phyloP scores from a whole-genome alignment of 2,113 vertebrate genomes.

The Tylochromis polylepis region DNA sequence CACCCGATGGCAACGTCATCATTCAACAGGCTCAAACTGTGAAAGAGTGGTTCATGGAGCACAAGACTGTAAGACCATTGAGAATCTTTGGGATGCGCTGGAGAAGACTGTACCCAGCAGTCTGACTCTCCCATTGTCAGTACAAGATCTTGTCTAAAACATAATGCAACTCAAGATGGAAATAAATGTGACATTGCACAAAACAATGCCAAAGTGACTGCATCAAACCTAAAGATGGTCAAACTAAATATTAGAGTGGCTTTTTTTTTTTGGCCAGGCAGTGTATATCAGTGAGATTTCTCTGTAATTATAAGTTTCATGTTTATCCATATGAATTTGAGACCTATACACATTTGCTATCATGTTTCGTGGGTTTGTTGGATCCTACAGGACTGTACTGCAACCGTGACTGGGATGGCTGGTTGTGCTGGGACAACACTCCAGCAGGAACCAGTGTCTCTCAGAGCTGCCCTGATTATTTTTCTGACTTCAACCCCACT shows the following conservation, averaged over 20 bases:
- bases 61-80: background rate
- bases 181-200: background rate
- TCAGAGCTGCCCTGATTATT: slow-evolving; percentile 48
- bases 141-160: background rate
- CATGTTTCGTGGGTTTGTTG: background rate
- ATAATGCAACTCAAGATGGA: background rate
- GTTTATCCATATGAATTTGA: background rate
- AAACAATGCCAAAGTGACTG: background rate
- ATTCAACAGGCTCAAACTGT: background rate
- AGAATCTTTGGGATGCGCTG: background rate
- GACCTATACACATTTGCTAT: background rate
- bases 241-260: background rate
- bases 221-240: background rate
- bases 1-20: background rate
- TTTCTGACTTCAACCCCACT: background rate
- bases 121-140: background rate
- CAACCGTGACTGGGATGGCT: slow-evolving; percentile 50
- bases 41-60: background rate
- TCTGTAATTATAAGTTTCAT: background rate
- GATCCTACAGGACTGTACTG: slow-evolving; percentile 24
- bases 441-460: slow-evolving; percentile 7
- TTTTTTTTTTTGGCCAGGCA: background rate
- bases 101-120: background rate
- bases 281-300: background rate
- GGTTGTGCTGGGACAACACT: slow-evolving; percentile 55